Percentiles rank a stretch among this genome's conserved stretches.
Evolutionary conservation across 2,888 invertebrate genomes (phyloP).

Genomic region (Hyles lineata): DNA sequence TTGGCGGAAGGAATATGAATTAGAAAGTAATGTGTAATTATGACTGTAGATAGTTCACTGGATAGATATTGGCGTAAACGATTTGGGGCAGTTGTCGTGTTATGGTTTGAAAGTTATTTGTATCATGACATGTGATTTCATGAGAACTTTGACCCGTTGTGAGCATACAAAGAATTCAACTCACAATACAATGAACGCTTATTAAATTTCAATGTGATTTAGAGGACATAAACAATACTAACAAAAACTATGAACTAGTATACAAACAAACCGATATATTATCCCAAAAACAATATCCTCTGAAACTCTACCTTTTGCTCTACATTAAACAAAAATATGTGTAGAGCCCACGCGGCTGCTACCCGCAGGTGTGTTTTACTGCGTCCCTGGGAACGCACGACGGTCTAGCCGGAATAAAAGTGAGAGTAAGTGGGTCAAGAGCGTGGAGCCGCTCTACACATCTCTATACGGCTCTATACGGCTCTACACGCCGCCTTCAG

Average conservation of each 20-base stretch:
- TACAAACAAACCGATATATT: too few species aligned
- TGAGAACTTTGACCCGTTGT: too few species aligned
- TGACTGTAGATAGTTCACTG: too few species aligned
- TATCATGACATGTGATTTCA: too few species aligned
- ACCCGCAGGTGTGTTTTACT: background rate
- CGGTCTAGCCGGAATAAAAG: conserved; percentile 17
- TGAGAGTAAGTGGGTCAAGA: conserved; percentile 21
- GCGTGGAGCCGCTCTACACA: background rate
- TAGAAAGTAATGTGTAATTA: background rate
- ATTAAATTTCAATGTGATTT: too few species aligned
- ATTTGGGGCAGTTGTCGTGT: too few species aligned
- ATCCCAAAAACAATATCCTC: background rate
- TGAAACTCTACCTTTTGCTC: background rate
- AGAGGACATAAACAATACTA: too few species aligned
- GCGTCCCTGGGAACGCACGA: conserved; percentile 13
- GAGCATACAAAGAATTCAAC: too few species aligned
- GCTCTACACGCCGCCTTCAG: conserved; percentile 2
- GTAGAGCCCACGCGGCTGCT: background rate
- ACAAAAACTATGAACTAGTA: too few species aligned
- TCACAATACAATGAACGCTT: too few species aligned
- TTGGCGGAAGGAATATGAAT: conserved; percentile 1
- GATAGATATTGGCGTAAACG: too few species aligned
- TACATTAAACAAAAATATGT: background rate
- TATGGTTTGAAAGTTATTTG: too few species aligned
- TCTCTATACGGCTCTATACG: background rate